phyloP scores from a whole-genome alignment of 2,113 vertebrate species.

The Clarias batrachus region DNA sequence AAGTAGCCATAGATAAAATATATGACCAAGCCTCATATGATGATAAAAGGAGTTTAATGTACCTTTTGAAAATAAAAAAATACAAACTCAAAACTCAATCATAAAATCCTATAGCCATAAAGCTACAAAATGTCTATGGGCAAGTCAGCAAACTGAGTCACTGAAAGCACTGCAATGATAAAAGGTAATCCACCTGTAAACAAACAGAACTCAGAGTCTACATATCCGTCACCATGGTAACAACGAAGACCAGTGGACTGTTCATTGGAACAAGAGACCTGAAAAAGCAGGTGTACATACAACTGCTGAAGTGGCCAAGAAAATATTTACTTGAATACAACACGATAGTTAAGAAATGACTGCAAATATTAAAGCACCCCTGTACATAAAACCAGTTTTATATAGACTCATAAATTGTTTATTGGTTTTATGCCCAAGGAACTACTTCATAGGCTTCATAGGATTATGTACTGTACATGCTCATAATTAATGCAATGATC shows the following conservation, averaged over 20 bases:
- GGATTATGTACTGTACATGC: neutral
- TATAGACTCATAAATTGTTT: neutral
- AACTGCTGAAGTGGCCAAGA: neutral
- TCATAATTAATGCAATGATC: neutral
- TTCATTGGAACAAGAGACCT: neutral
- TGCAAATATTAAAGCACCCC: neutral
- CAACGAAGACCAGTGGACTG: neutral
- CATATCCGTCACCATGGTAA: slow-evolving; percentile 10
- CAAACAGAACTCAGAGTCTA: neutral
- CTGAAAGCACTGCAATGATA: neutral
- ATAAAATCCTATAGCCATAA: neutral
- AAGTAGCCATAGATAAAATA: neutral
- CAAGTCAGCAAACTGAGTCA: neutral
- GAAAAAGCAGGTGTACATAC: neutral
- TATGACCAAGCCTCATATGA: neutral
- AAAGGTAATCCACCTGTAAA: slow-evolving; percentile 11
- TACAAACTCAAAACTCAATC: neutral
- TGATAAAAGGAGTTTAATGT: too few species aligned
- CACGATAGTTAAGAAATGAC: neutral
- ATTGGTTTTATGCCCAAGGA: neutral
- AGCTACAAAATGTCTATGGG: neutral
- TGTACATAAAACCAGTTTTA: neutral
- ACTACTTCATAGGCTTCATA: neutral
- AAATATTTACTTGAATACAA: neutral
- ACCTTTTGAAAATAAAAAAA: too few species aligned